phyloP scores from a whole-genome alignment of 2,797 vertebrate genomes.

The Manis crassicaudata region DNA sequence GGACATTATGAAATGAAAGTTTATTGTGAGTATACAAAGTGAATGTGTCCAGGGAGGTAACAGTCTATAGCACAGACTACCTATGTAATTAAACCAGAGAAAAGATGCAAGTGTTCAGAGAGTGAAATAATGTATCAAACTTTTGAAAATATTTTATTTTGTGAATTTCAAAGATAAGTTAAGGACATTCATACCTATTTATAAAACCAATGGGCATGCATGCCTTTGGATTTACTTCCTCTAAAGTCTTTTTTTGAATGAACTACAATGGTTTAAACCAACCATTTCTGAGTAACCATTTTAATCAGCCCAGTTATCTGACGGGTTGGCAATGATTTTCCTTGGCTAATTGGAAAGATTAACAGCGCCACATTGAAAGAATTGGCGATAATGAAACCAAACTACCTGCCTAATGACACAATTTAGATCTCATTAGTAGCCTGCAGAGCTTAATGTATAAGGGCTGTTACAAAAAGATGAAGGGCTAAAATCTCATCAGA shows the following conservation, averaged over 20 bases:
- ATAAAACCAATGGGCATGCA: not conserved
- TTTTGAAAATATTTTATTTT: not conserved
- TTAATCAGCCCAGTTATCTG: not conserved
- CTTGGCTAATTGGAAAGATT: constrained; percentile 33
- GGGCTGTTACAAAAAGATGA: not conserved
- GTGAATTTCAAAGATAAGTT: not conserved
- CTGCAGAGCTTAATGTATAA: not conserved
- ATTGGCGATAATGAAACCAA: constrained; percentile 61
- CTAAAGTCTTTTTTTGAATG: constrained; percentile 19
- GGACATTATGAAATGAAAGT: not conserved
- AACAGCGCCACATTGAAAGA: constrained; percentile 26
- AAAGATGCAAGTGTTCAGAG: not conserved
- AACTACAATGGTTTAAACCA: not conserved
- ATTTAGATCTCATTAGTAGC: constrained; percentile 50
- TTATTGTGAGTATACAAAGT: accelerated
- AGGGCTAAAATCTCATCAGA: not conserved
- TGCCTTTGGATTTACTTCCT: not conserved
- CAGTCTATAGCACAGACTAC: not conserved
- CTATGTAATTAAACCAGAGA: not conserved
- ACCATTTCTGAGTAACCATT: not conserved
- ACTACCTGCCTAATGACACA: constrained; percentile 10
- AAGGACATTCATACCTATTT: constrained; percentile 6
- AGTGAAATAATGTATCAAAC: not conserved
- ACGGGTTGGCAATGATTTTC: constrained; percentile 38
- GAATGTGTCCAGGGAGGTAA: accelerated